Evolutionary conservation across 2,888 invertebrate genomes (phyloP), one percentile per base, ranked within the genome.

Genomic region (Neocrepidodera transversa): DNA sequence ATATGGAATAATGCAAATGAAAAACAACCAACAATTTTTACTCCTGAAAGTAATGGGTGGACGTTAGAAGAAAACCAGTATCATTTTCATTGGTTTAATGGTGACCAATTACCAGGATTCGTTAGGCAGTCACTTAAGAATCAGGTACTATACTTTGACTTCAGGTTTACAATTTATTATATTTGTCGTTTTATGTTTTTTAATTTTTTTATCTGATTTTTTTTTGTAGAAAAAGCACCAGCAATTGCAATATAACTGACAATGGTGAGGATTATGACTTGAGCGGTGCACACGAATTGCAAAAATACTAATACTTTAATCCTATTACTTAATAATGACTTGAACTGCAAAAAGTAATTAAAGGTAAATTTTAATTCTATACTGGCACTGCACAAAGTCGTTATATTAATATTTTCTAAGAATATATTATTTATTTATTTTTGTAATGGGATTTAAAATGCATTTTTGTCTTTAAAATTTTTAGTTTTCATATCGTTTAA

Each of bases 1-100:
- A 55, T 63, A 18, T 66, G 63, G 61, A 65, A 63, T 32, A 53
- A 61, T 63, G 63, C 60, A 26, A 28, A 62, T 38, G 8, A 32
- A 32, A 62, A 60, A 60, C 40, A 58, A 50, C 58, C 62, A 43
- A 55, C 38, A 14, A 61, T 54, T 49, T 61, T 60, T 26, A 51
- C 36, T 38, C 58, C 61, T 20, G 43, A 59, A 40, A 35, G 55
- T 13, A 59, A 64, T 59, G 57, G 59, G 10, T 64, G 62, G 60
- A 53, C 14, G 7, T 32, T 32, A 10, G 32, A 32, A 32, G 13
- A 10, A 5, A 32, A 32, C 32, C 32, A 32, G 13, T 32, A 32
- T 13, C 13, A 32, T 3, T 32, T 32, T 32, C 32, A 32, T 10
- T 32, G 32, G 32, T 23, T 38, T 43, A 43, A 53, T 53, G 52